Conservation (phyloP, 2,113 vertebrate species). For the Charina bottae region DNA sequence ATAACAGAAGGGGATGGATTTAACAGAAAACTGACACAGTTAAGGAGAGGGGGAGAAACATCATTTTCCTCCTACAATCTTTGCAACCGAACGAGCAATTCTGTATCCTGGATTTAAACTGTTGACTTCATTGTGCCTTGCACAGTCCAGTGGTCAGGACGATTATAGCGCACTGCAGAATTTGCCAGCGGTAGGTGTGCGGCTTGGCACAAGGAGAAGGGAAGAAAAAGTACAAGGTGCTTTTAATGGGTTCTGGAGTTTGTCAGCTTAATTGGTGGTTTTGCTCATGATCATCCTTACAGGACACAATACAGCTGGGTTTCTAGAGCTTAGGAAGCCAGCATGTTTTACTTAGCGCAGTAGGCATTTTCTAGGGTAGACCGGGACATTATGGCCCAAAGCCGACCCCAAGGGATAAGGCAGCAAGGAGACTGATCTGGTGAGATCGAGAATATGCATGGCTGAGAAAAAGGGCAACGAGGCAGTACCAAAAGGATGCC, state of each 20-base stretch:
- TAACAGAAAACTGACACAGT: not conserved
- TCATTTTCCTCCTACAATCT: not conserved
- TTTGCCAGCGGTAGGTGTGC: not conserved
- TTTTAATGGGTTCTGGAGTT: not conserved
- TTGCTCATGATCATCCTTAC: not conserved
- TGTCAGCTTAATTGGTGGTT: not conserved
- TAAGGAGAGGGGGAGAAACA: not conserved
- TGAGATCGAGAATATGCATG: not conserved
- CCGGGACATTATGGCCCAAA: not conserved
- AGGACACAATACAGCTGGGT: not conserved
- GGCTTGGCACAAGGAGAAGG: not conserved
- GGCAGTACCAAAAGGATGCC: not conserved
- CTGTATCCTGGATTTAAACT: not conserved
- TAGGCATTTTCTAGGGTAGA: not conserved
- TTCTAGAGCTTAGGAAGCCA: not conserved
- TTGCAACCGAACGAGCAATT: not conserved
- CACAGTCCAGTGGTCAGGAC: not conserved
- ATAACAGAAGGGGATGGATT: not conserved
- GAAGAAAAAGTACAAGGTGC: not conserved
- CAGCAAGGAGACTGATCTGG: not conserved
- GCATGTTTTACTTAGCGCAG: not conserved
- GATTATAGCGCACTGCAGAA: constrained; percentile 1
- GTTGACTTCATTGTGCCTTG: not conserved
- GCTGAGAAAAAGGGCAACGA: not conserved
- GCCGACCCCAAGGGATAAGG: not conserved